phyloP scores from a whole-genome alignment of 1,140 invertebrate species.

The Theocolax elegans region DNA sequence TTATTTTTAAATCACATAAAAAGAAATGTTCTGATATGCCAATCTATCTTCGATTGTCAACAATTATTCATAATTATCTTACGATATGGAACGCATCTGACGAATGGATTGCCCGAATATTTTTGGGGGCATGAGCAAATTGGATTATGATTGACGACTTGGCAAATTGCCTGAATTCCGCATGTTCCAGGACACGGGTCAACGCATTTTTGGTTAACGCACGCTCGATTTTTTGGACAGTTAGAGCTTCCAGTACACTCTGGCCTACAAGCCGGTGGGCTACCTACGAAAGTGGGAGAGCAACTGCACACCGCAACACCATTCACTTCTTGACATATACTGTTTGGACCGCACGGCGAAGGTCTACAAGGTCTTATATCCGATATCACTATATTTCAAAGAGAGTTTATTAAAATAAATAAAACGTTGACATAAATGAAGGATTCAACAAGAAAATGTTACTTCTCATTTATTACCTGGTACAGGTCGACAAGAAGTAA shows the following conservation, averaged over 20 bases:
- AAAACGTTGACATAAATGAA: conserved; percentile 50
- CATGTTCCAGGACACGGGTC: conserved; percentile 63
- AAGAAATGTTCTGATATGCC: no score
- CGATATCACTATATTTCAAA: conserved; percentile 54
- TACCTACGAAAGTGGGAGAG: conserved; percentile 71
- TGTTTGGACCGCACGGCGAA: conserved; percentile 80
- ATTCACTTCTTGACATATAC: conserved; percentile 74
- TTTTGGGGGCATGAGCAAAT: conserved; percentile 71
- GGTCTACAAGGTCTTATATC: conserved; percentile 74
- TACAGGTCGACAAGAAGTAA: conserved; percentile 67
- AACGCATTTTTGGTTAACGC: conserved; percentile 62
- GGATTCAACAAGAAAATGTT: conserved; percentile 19
- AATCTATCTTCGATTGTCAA: no score
- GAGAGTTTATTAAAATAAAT: conserved; percentile 47
- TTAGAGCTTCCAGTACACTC: conserved; percentile 68
- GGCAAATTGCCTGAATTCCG: conserved; percentile 61
- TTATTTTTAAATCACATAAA: no score
- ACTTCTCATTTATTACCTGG: no score
- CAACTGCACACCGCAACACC: conserved; percentile 72
- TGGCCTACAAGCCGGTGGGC: conserved; percentile 72
- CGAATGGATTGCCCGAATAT: conserved; percentile 74
- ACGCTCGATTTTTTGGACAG: conserved; percentile 57
- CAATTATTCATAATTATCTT: conserved; percentile 65
- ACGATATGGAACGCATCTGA: conserved; percentile 62
- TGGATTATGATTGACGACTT: conserved; percentile 64